Conservation (phyloP, 2,797 vertebrate genomes). For the Ateles fusciceps region DNA sequence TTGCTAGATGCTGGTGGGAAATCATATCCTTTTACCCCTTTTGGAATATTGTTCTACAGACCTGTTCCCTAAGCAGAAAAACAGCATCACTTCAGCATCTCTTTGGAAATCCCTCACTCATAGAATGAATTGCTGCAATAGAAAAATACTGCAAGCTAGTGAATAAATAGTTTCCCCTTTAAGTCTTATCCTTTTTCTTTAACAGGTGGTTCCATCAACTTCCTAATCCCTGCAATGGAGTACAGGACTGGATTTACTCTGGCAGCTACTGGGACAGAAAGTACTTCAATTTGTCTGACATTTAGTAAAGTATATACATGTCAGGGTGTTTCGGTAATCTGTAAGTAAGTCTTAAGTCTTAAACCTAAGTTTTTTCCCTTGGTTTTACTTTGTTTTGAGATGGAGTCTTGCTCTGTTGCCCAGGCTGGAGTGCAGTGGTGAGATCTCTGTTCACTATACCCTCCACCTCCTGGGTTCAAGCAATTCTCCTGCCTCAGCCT, state of each 20-base stretch:
- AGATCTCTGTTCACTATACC: too few species aligned
- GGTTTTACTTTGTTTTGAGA: slow-evolving; percentile 68
- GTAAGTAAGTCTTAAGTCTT: slow-evolving; percentile 85
- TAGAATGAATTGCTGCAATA: not conserved
- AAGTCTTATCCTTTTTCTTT: slow-evolving; percentile 32
- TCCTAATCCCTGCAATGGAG: slow-evolving; percentile 93
- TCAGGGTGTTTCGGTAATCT: slow-evolving; percentile 73
- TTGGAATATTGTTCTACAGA: not conserved
- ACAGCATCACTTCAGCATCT: not conserved
- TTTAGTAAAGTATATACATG: slow-evolving; percentile 89
- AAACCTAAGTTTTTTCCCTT: slow-evolving; percentile 78
- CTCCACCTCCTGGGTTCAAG: too few species aligned
- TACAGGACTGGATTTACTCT: slow-evolving; percentile 96
- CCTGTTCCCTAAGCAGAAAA: not conserved
- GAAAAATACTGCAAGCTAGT: not conserved
- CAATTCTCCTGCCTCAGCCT: too few species aligned
- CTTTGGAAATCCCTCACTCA: not conserved
- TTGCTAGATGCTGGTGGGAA: not conserved
- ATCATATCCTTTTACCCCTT: not conserved
- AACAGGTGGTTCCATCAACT: slow-evolving; percentile 97
- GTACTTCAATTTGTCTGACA: slow-evolving; percentile 93
- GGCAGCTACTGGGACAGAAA: slow-evolving; percentile 98
- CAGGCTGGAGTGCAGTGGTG: too few species aligned
- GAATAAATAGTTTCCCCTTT: not conserved
- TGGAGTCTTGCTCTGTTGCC: too few species aligned